Evolutionary conservation across 1,140 invertebrate genomes (phyloP).

Genomic region (Hydropsyche tenuis): DNA sequence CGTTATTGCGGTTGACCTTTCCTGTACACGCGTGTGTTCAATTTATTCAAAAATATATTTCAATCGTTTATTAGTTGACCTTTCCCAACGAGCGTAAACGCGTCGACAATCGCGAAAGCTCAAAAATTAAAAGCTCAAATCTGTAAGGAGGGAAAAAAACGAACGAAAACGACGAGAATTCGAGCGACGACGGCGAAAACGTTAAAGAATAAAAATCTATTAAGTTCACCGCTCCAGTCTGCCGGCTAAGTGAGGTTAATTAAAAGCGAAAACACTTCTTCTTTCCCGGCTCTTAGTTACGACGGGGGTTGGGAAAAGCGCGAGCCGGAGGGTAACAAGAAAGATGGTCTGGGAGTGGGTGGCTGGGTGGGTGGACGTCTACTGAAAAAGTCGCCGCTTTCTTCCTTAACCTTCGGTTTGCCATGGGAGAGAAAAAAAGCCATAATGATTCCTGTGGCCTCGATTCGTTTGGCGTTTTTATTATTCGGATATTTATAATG

Average conservation of each 20-base stretch:
- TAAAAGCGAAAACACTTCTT: constrained; percentile 51
- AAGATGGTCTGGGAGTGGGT: neutral
- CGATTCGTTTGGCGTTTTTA: too few relatives aligned
- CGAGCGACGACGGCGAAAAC: constrained; percentile 28
- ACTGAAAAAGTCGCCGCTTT: constrained; percentile 45
- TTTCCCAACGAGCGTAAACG: constrained; percentile 15
- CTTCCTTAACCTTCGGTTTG: too few relatives aligned
- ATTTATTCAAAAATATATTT: too few relatives aligned
- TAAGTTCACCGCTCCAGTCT: constrained; percentile 48
- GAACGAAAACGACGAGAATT: constrained; percentile 10
- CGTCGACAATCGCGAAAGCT: constrained; percentile 31
- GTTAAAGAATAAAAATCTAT: constrained; percentile 51
- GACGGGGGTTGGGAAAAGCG: constrained; percentile 12
- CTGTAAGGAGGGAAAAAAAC: constrained; percentile 37
- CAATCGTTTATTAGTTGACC: neutral
- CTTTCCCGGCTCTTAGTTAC: constrained; percentile 48
- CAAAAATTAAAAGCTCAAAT: constrained; percentile 47
- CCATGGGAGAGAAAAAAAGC: too few relatives aligned
- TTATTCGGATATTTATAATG: too few relatives aligned
- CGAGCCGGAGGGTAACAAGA: neutral
- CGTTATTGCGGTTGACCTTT: neutral
- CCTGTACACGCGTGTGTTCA: neutral
- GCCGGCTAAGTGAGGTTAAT: constrained; percentile 51
- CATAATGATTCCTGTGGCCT: too few relatives aligned
- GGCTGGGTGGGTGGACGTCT: constrained; percentile 16